Evolutionary conservation across 2,113 vertebrate species (phyloP).

Genomic region (Cryptotis parvus): DNA sequence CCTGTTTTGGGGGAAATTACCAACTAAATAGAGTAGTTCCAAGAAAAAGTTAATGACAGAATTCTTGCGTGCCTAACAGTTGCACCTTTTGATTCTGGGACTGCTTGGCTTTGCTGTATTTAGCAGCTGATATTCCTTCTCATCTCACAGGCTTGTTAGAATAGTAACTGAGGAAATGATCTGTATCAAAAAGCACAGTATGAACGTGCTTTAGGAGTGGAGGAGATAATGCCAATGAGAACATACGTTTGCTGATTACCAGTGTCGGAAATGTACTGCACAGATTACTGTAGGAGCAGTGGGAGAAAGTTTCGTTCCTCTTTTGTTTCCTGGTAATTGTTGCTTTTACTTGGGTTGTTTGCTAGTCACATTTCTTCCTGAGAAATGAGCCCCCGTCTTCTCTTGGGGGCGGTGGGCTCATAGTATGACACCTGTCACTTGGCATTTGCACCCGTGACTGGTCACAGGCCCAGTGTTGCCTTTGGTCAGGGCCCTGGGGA

Average conservation of each 20-base stretch:
- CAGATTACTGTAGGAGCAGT: background rate
- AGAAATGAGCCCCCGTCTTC: background rate
- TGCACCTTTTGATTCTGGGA: background rate
- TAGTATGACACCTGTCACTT: no score
- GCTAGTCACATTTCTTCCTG: conserved; percentile 22
- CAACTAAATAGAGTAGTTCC: conserved; percentile 36
- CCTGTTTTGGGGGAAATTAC: conserved; percentile 37
- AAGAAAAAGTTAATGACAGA: no score
- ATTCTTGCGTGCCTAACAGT: background rate
- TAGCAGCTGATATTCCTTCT: background rate
- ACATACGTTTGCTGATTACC: background rate
- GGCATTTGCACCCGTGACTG: background rate
- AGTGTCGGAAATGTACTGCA: background rate
- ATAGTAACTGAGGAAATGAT: conserved; percentile 41
- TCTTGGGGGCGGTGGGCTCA: background rate
- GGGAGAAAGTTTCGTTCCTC: background rate
- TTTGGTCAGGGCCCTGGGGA: background rate
- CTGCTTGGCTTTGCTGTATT: conserved; percentile 26
- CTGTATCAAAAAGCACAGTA: conserved; percentile 21
- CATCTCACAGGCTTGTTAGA: conserved; percentile 4
- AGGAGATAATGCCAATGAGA: background rate
- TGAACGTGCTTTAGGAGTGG: background rate
- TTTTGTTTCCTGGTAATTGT: conserved; percentile 5
- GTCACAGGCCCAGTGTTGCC: background rate
- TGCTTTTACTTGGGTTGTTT: conserved; percentile 16